These are phyloP conservation scores for Herminia tarsipennalis DNA, from an alignment of 2,888 invertebrate genomes.

Conservation along the genomic window DNA sequence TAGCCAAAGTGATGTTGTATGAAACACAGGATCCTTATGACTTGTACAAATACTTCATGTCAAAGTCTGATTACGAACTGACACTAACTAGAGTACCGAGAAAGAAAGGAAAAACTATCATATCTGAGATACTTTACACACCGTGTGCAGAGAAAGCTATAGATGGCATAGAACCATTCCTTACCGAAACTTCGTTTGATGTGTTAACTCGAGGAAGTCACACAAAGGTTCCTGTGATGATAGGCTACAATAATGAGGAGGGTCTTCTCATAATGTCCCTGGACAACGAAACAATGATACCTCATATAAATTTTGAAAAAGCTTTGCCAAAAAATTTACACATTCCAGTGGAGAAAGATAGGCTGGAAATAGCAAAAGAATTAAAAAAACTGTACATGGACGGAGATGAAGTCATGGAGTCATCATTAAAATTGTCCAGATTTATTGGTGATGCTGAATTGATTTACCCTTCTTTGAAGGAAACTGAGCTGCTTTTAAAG, in stretches of 20 bases:
- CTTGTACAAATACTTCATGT: slow-evolving; percentile 61
- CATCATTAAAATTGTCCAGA: slow-evolving; percentile 58
- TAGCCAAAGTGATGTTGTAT: slow-evolving; percentile 64
- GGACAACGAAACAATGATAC: slow-evolving; percentile 61
- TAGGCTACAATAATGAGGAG: slow-evolving; percentile 65
- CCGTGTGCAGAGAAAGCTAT: slow-evolving; percentile 66
- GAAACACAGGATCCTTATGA: slow-evolving; percentile 59
- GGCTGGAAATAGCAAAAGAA: slow-evolving; percentile 46
- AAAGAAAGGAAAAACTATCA: slow-evolving; percentile 52
- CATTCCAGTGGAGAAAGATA: slow-evolving; percentile 50
- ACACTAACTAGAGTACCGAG: slow-evolving; percentile 65
- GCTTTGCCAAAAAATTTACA: slow-evolving; percentile 67
- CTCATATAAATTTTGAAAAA: slow-evolving; percentile 54
- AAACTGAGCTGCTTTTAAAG: slow-evolving; percentile 58
- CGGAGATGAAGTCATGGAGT: slow-evolving; percentile 55
- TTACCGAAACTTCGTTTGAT: slow-evolving; percentile 62
- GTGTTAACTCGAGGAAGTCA: slow-evolving; percentile 57
- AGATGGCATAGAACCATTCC: slow-evolving; percentile 68
- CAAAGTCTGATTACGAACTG: slow-evolving; percentile 61
- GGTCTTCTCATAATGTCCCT: slow-evolving; percentile 59
- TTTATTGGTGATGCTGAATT: slow-evolving; percentile 61
- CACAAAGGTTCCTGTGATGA: slow-evolving; percentile 69
- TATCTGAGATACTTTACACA: slow-evolving; percentile 62
- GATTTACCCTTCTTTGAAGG: slow-evolving; percentile 55
- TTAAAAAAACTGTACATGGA: slow-evolving; percentile 69